Evolutionary conservation across 2,797 vertebrate species (phyloP), one percentile per base, ranked within the genome.

Genomic region (Halcyon leucocephala): DNA sequence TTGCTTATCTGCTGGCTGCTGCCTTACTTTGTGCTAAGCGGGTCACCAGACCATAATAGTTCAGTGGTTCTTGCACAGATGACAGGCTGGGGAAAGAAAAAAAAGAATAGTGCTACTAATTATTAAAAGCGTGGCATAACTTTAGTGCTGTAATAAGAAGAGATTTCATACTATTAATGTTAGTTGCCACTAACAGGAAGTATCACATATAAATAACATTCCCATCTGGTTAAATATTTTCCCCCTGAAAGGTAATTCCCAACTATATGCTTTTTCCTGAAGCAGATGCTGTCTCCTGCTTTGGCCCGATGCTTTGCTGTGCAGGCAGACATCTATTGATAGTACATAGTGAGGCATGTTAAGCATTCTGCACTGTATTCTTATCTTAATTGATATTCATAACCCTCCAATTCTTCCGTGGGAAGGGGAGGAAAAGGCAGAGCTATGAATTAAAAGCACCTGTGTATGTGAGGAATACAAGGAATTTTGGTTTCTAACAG

Each of bases 341-440:
- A 85, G 82, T 41, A 49, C 29, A 14, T 41, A 79, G 93, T 55
- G 77, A 96, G 83, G 95, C 96, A 96, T 29, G 71, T 79, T 66
- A 94, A 73, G 81, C 12, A 14, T 91, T 96, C 85, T 96, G 95
- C 90, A 77, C 90, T 73, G 16, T 93, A 60, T 93, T 64, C 86
- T 93, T 90, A 51, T 92, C 92, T 95, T 96, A 97, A 94, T 76
- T 93, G 95, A 70, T 95, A 89, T 94, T 97, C 86, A 83, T 76
- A 95, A 96, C 82, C 70, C 70, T 93, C 82, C 2, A 14, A 66
- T 64, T 72, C 76, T 88, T 96, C 64, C 16, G 24, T 90, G 72
- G 74, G 46, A 79, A 77, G 69, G 22, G 42, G 81, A 82, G 77
- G 15, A 95, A 89, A 84, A 93, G 82, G 78, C 87, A 97, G 88